Evolutionary conservation across 2,113 vertebrate genomes (phyloP), one percentile per base, ranked within the genome.

Genomic region (Sturnus vulgaris): DNA sequence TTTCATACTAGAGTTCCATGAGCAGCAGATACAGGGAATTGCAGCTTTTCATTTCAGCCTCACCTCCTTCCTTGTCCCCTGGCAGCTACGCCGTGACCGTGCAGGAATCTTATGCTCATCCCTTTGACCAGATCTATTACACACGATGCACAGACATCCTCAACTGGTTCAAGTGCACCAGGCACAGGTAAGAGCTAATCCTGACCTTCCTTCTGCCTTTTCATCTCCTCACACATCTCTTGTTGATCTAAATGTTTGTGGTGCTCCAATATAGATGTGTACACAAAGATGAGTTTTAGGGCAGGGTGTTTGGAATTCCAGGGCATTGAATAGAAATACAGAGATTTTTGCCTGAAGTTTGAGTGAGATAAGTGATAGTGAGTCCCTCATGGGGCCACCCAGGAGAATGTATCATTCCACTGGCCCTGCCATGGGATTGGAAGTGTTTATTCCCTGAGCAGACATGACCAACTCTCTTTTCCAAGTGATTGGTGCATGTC

Each of bases 151-250:
- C 99, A 4, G 99, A 99, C 95, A 99, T 99, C 93, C 99, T 99
- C 73, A 99, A 99, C 98, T 99, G 99, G 99, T 99, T 99, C 98
- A 99, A 99, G 97, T 99, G 99, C 96, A 99, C 99, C 56, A 98
- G 99, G 64, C 99, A 99, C 96, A 98, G 99, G 99, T 99, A 95
- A 95, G 98, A 94, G 47, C 61, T 39, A 3, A 47, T 24, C 53
- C 49, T 86, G 19, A 59, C 15, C 28, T 31, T 37, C 52, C 20
- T 57, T 56, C 78, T 85, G 31, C 70, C 40, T 60, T 83, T 89
- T 83, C 22, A 52, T 65, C n/a, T 82, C 66, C 61, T 88, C n/a
- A 3, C 17, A 7, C 23, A 8, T 15, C 22, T 46, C 57, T 55
- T 60, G 28, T 61, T 78, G 39, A 49, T 11, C 39, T 21, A 14